These are phyloP conservation scores for Danionella dracula DNA, from an alignment of 2,797 vertebrate genomes.

Conservation along the genomic window DNA sequence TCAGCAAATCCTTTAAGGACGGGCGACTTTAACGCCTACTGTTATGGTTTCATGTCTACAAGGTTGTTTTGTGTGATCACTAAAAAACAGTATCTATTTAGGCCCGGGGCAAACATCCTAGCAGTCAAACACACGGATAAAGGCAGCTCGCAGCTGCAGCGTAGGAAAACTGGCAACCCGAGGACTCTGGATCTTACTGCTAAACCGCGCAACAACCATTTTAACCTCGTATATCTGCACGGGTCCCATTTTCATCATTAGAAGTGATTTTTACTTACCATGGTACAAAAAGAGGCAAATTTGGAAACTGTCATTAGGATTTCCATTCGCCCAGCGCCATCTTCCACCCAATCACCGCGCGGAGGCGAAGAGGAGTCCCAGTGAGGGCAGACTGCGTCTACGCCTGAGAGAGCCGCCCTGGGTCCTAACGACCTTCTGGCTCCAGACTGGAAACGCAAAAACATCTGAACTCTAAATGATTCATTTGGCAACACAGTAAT, in stretches of 20 bases:
- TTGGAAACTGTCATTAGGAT: conserved; percentile 99
- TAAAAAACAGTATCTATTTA: conserved; percentile 7
- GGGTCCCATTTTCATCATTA: not conserved
- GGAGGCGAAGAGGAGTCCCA: conserved; percentile 58
- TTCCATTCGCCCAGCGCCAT: conserved; percentile 98
- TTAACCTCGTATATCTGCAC: not conserved
- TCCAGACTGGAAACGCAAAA: too few species aligned
- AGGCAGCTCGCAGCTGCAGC: conserved; percentile 55
- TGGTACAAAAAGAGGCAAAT: conserved; percentile 98
- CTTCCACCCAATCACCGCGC: conserved; percentile 83
- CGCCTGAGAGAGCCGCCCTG: conserved; percentile 30
- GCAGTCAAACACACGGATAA: conserved; percentile 36
- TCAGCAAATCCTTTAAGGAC: conserved; percentile 21
- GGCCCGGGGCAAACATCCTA: conserved; percentile 8
- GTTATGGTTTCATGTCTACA: not conserved
- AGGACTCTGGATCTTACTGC: conserved; percentile 30
- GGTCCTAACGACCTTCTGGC: conserved; percentile 40
- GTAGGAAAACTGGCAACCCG: conserved; percentile 38
- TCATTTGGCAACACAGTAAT: too few species aligned
- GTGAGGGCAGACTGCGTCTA: conserved; percentile 51
- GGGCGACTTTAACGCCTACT: not conserved
- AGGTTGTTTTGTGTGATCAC: not conserved
- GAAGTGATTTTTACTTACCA: conserved; percentile 71
- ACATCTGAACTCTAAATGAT: too few species aligned
- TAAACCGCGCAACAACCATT: not conserved